Percentiles rank a stretch among this genome's conserved stretches.
phyloP scores from a whole-genome alignment of 2,888 invertebrate genomes.

The Amphimallon solstitiale region DNA sequence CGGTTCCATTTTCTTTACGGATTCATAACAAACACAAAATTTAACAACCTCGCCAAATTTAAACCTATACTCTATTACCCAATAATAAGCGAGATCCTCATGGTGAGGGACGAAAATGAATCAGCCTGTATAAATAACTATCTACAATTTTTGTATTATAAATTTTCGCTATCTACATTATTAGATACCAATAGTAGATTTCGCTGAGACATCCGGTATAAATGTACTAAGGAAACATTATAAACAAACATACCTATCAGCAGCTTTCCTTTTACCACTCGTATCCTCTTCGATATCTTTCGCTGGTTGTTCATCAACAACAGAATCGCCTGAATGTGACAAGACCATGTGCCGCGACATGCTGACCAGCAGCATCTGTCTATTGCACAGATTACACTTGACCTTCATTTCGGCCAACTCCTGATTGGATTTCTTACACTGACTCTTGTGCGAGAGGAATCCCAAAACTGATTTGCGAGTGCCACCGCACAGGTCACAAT shows the following conservation, averaged over 20 bases:
- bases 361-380: slow-evolving; percentile 68
- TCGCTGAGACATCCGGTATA: too few species aligned
- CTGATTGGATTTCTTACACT: slow-evolving; percentile 42
- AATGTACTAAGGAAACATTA: too few species aligned
- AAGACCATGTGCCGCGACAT: slow-evolving; percentile 68
- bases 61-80: too few species aligned
- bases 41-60: too few species aligned
- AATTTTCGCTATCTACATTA: too few species aligned
- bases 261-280: slow-evolving; percentile 60
- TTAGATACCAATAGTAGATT: too few species aligned
- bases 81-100: too few species aligned
- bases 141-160: too few species aligned
- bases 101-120: too few species aligned
- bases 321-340: slow-evolving; percentile 56
- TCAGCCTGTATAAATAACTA: too few species aligned
- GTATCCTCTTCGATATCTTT: neutral
- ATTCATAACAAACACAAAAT: too few species aligned
- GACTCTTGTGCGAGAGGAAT: slow-evolving; percentile 67
- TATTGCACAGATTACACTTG: slow-evolving; percentile 46
- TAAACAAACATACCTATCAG: slow-evolving; percentile 62
- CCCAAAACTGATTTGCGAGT: slow-evolving; percentile 67
- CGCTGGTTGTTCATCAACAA: neutral
- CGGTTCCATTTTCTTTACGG: too few species aligned
- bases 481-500: slow-evolving; percentile 67
- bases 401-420: slow-evolving; percentile 43